A percentile compares a stretch with the other conserved stretches of the same genome.
Evolutionary conservation across 1,140 invertebrate species (phyloP).

Genomic region (Akabosia matsudoensis): DNA sequence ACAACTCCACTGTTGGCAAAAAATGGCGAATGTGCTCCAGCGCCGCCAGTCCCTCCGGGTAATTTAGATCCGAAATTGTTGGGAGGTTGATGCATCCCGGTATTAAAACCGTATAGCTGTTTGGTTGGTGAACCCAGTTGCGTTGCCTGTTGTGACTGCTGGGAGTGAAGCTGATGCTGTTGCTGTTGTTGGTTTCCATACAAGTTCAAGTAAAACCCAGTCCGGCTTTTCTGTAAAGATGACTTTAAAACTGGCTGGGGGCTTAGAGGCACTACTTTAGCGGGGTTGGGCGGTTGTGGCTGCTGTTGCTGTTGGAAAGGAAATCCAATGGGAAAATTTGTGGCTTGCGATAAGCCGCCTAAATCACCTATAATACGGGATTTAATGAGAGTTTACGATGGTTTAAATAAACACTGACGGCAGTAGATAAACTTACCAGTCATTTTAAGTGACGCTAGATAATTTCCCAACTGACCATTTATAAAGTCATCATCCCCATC

Average conservation of each 20-base stretch:
- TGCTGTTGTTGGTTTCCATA: conserved; percentile 18
- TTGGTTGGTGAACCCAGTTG: not conserved
- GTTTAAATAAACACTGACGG: no score
- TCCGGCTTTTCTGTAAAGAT: conserved; percentile 9
- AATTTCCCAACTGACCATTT: not conserved
- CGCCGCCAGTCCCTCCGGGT: not conserved
- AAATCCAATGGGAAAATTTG: not conserved
- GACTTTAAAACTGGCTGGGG: conserved; percentile 11
- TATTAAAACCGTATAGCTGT: not conserved
- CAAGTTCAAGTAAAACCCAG: conserved; percentile 9
- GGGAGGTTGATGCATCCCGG: not conserved
- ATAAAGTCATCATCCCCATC: not conserved
- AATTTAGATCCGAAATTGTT: not conserved
- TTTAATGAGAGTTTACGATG: not conserved
- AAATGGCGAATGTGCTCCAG: not conserved
- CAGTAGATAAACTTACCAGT: conserved; percentile 1
- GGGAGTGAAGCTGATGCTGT: not conserved
- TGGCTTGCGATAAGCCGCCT: not conserved
- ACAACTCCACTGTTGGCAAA: conserved; percentile 16
- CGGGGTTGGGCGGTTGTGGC: not conserved
- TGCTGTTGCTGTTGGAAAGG: not conserved
- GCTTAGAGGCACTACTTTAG: conserved; percentile 4
- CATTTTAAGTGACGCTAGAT: not conserved
- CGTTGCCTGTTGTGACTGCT: not conserved
- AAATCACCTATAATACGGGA: not conserved